Conservation (phyloP, 2,888 invertebrate species). For the Pardosa pseudoannulata region DNA sequence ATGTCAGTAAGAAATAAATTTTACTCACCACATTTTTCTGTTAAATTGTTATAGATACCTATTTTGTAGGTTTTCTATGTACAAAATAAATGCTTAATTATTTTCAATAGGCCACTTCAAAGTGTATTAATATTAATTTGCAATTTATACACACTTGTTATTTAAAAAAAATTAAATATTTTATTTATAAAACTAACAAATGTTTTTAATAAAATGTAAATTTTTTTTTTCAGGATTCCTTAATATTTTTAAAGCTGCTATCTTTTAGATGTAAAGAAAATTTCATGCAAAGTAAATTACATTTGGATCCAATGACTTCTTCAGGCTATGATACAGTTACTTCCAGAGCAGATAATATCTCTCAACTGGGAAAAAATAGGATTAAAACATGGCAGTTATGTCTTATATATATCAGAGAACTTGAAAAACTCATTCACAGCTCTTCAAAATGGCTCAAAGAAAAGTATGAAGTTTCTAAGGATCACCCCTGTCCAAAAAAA, state of each 20-base stretch:
- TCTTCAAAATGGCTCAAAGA: conserved; percentile 19
- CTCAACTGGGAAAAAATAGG: conserved; percentile 19
- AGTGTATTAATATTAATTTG: too few species aligned
- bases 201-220: too few species aligned
- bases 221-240: conserved; percentile 17
- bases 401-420: conserved; percentile 4
- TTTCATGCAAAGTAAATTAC: not conserved
- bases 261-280: conserved; percentile 15
- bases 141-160: too few species aligned
- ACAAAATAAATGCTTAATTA: too few species aligned
- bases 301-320: not conserved
- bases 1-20: too few species aligned
- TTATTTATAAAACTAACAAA: too few species aligned
- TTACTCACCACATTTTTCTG: too few species aligned
- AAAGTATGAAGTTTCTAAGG: conserved; percentile 1
- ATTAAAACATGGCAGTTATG: conserved; percentile 2
- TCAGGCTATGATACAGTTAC: conserved; percentile 7
- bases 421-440: conserved; percentile 5
- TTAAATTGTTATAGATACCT: too few species aligned
- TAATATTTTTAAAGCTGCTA: conserved; percentile 4
- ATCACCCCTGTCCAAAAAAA: not conserved
- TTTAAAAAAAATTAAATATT: too few species aligned
- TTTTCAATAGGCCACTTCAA: too few species aligned
- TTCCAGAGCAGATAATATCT: not conserved
- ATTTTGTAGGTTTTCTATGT: too few species aligned